A percentile compares a stretch with the other conserved stretches of the same genome.
These are phyloP conservation scores for Thalpophila matura DNA, from an alignment of 2,888 invertebrate species.

Conservation along the genomic window DNA sequence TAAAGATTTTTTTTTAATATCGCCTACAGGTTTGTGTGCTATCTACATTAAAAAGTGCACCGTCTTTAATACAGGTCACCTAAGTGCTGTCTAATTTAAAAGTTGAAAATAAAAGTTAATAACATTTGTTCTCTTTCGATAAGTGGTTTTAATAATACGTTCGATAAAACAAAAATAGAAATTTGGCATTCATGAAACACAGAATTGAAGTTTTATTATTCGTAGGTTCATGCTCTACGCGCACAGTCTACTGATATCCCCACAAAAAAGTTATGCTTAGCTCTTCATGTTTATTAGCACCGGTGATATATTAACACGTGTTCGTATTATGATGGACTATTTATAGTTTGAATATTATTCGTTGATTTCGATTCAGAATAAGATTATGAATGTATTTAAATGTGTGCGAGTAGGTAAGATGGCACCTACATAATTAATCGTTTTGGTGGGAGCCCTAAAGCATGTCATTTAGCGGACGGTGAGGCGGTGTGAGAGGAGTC, in stretches of 20 bases:
- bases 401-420: slow-evolving; percentile 17
- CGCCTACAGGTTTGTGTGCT: background rate
- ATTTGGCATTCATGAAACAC: slow-evolving; percentile 35
- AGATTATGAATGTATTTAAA: slow-evolving; percentile 14
- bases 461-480: slow-evolving; percentile 71
- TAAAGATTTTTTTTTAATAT: no score
- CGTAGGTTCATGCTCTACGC: slow-evolving; percentile 35
- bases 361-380: slow-evolving; percentile 12
- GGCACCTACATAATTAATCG: slow-evolving; percentile 31
- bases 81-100: slow-evolving; percentile 20
- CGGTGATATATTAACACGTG: slow-evolving; percentile 32
- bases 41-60: slow-evolving; percentile 8
- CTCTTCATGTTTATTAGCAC: slow-evolving; percentile 38
- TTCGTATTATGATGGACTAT: slow-evolving; percentile 20
- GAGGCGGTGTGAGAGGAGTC: slow-evolving; percentile 67
- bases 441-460: slow-evolving; percentile 45
- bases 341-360: slow-evolving; percentile 29
- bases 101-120: background rate
- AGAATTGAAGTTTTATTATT: slow-evolving; percentile 36
- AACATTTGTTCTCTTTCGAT: slow-evolving; percentile 14
- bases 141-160: slow-evolving; percentile 22
- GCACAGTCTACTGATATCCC: slow-evolving; percentile 31
- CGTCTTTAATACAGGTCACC: background rate
- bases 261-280: slow-evolving; percentile 44
- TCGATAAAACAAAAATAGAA: slow-evolving; percentile 23